Conservation (phyloP, 1,140 invertebrate species). For the Anadara kagoshimensis region DNA sequence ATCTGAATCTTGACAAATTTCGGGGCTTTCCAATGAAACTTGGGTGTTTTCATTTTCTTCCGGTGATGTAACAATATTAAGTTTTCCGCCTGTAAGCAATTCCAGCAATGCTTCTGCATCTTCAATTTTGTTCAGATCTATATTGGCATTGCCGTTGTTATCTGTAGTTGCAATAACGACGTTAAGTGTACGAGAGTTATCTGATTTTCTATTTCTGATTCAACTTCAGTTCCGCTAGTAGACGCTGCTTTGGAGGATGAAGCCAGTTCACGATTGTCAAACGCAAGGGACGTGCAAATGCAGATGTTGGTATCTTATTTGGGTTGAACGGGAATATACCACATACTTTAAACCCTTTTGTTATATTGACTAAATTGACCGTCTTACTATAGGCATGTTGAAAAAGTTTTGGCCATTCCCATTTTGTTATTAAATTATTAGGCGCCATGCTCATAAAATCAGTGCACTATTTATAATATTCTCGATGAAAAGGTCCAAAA, state of each 20-base stretch:
- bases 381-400: slow-evolving; percentile 6
- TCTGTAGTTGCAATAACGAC: neutral
- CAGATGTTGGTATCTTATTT: neutral
- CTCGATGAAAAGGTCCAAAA: slow-evolving; percentile 33
- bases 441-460: slow-evolving; percentile 18
- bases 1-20: neutral
- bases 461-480: slow-evolving; percentile 5
- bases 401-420: slow-evolving; percentile 34
- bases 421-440: slow-evolving; percentile 22
- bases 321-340: slow-evolving; percentile 21
- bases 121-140: neutral
- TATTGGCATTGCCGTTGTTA: neutral
- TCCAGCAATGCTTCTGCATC: neutral
- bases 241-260: no score
- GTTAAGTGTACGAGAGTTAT: no score
- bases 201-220: no score
- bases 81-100: neutral
- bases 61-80: neutral
- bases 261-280: no score
- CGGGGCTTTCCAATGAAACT: neutral
- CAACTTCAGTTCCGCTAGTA: no score
- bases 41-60: neutral
- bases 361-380: slow-evolving; percentile 18
- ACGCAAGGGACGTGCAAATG: no score
- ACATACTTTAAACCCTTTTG: slow-evolving; percentile 26